Evolutionary conservation across 2,797 vertebrate species (phyloP), one percentile per base, ranked within the genome.

Genomic region (Anolis apletophallus): DNA sequence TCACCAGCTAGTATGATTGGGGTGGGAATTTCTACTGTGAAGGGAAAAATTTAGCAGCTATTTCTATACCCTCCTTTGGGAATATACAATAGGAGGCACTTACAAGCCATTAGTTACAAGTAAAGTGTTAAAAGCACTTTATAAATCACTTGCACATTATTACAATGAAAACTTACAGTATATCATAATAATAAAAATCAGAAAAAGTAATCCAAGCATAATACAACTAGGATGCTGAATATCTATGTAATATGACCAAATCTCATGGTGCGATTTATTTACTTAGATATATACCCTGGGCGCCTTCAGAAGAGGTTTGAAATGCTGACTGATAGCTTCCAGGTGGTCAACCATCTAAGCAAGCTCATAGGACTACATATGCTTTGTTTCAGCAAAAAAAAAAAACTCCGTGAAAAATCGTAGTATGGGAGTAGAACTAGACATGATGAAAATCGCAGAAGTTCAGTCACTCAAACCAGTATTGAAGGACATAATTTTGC

Each of bases 51-150:
- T 17, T 46, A 76, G 23, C 32, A 55, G n/a, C 88, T 83, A 93
- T 81, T 89, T 83, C 87, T 88, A 84, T 50, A 89, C 55, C 87
- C 90, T 92, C 90, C 78, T 89, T 92, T 36, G 0, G 81, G 80
- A 91, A 94, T 89, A 93, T 89, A 88, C 90, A 91, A 84, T 67
- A 72, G 76, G 69, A 76, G 88, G 16, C 14, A 85, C 34, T 69
- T 78, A 52, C 71, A 85, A 14, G 88, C 86, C 85, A 88, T 83
- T 50, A 93, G 89, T 90, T 86, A 90, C 80, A 82, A 71, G 71
- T 90, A 81, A 81, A 80, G 88, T 92, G 90, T 82, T 84, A 91
- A 94, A 89, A 91, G 79, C 84, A 89, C 85, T 95, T 92, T 89
- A 90, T 73, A 84, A 90, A 91, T 83, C 88, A 86, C 82, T 74